A percentile compares a stretch with the other conserved stretches of the same genome.
Conservation (phyloP, 2,113 vertebrate genomes). For the Elaphurus davidianus region DNA sequence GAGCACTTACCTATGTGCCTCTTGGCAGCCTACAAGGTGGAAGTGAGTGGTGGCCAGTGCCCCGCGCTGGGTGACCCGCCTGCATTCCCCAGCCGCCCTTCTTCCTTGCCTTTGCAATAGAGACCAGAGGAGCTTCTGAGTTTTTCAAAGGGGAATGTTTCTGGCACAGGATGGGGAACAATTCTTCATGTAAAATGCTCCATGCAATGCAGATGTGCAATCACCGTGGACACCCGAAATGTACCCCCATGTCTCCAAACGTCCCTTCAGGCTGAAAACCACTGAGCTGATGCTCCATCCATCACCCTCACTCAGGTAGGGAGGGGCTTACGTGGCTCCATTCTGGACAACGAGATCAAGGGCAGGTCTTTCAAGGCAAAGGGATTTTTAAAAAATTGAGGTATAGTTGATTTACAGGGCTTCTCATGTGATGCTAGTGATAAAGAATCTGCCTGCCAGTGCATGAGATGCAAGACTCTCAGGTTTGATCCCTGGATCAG, state of each 20-base stretch:
- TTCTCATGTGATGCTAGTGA: not conserved
- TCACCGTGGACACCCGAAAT: not conserved
- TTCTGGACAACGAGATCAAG: not conserved
- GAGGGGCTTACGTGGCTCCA: not conserved
- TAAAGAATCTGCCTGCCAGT: not conserved
- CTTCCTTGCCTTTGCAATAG: rapidly evolving
- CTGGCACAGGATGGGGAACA: not conserved
- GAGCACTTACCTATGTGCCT: too few relatives aligned
- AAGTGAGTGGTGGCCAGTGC: not conserved
- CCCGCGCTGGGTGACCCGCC: rapidly evolving
- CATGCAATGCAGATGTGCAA: not conserved
- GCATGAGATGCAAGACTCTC: not conserved
- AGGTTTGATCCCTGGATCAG: not conserved
- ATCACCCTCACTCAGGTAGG: not conserved
- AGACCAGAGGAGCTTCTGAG: not conserved
- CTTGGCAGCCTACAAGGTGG: not conserved
- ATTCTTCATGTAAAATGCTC: not conserved
- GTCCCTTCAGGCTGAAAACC: too few relatives aligned
- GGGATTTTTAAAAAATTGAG: not conserved
- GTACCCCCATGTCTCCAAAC: not conserved
- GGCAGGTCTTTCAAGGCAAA: not conserved
- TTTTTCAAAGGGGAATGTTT: not conserved
- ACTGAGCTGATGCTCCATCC: not conserved
- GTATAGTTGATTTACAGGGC: not conserved
- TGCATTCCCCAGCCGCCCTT: not conserved